Conservation (phyloP, 2,797 vertebrate species). For the Jordanella pulchra region DNA sequence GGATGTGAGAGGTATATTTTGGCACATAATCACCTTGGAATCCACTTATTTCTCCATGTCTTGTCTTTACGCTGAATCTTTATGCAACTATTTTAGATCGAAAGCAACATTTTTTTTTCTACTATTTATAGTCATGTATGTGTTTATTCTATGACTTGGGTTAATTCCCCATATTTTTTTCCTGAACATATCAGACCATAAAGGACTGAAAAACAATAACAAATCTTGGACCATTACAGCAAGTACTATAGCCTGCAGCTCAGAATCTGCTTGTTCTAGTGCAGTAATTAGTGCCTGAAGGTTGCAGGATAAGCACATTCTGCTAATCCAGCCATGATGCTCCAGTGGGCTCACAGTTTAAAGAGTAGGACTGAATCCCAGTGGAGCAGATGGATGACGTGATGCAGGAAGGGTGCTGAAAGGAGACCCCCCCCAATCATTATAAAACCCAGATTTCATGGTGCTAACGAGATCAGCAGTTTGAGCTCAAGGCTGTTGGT, state of each 20-base stretch:
- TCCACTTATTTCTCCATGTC: constrained; percentile 59
- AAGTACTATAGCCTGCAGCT: constrained; percentile 43
- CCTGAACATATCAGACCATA: constrained; percentile 33
- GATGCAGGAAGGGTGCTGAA: constrained; percentile 51
- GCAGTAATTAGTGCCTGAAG: constrained; percentile 71
- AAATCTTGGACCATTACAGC: constrained; percentile 33
- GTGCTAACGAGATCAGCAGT: constrained; percentile 73
- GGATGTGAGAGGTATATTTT: background rate
- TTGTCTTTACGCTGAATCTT: constrained; percentile 32
- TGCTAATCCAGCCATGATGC: constrained; percentile 58
- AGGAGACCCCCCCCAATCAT: constrained; percentile 44
- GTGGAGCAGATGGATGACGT: constrained; percentile 68
- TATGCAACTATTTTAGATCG: constrained; percentile 6
- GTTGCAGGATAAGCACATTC: constrained; percentile 60
- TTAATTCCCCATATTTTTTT: constrained; percentile 33
- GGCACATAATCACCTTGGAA: constrained; percentile 73
- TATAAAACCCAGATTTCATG: constrained; percentile 68
- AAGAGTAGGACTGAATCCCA: constrained; percentile 63
- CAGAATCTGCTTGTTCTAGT: constrained; percentile 64
- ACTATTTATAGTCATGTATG: background rate
- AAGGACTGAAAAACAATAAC: constrained; percentile 36
- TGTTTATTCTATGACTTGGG: constrained; percentile 12
- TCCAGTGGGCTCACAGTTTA: constrained; percentile 53
- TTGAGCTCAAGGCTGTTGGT: constrained; percentile 57
- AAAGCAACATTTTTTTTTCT: background rate